Percentiles rank a stretch among this genome's conserved stretches.
These are phyloP conservation scores for Bungarus multicinctus DNA, from an alignment of 2,113 vertebrate genomes.

Conservation along the genomic window DNA sequence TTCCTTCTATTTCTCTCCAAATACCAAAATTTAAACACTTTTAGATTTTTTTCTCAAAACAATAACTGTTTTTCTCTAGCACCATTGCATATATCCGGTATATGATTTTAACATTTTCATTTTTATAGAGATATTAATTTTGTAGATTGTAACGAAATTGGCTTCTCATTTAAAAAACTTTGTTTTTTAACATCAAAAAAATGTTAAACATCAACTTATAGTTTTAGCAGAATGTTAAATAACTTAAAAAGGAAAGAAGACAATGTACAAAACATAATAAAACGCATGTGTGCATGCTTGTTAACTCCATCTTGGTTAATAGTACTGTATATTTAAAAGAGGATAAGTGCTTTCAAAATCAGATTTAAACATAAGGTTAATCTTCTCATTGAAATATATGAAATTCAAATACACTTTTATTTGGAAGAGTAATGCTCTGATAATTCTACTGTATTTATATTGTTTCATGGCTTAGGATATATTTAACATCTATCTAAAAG, in stretches of 20 bases:
- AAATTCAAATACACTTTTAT: not conserved
- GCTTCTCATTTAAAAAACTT: not conserved
- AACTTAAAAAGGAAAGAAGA: not conserved
- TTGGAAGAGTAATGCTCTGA: not conserved
- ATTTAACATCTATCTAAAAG: conserved; percentile 39
- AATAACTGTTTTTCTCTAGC: not conserved
- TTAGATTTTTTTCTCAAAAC: not conserved
- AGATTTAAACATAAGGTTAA: not conserved
- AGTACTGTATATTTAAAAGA: not conserved
- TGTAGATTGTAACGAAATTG: not conserved
- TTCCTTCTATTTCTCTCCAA: conserved; percentile 70
- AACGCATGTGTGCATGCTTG: not conserved
- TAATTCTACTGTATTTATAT: conserved; percentile 50
- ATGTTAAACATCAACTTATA: not conserved
- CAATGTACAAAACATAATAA: not conserved
- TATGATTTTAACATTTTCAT: not conserved
- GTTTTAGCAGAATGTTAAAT: not conserved
- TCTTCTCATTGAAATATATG: not conserved
- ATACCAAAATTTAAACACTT: conserved; percentile 64
- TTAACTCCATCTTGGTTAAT: not conserved
- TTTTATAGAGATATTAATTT: not conserved
- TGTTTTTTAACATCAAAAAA: not conserved
- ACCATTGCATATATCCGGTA: not conserved
- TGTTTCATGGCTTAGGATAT: conserved; percentile 64
- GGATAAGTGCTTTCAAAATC: not conserved